Conservation (phyloP, 2,888 invertebrate genomes). For the Platycheirus albimanus region DNA sequence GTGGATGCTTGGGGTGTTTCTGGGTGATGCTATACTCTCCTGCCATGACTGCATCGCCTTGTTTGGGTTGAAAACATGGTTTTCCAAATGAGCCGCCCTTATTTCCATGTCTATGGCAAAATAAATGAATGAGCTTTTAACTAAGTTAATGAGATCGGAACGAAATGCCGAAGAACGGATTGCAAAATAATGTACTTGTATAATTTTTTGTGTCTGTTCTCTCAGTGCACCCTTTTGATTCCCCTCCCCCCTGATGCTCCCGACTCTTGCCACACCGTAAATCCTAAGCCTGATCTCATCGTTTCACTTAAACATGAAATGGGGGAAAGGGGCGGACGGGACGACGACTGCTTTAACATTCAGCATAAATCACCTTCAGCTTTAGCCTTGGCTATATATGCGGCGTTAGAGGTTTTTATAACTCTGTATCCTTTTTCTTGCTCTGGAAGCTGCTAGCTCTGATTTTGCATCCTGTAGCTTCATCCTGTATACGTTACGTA, state of each 20-base stretch:
- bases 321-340: background rate
- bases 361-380: constrained; percentile 73
- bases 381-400: constrained; percentile 61
- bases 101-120: constrained; percentile 72
- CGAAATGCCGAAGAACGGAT: constrained; percentile 69
- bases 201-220: constrained; percentile 33
- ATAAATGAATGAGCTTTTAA: constrained; percentile 72
- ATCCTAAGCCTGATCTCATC: constrained; percentile 32
- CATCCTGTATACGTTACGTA: constrained; percentile 16
- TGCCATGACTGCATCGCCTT: constrained; percentile 11
- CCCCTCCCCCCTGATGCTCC: background rate
- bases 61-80: constrained; percentile 55
- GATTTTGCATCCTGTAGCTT: constrained; percentile 42
- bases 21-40: background rate
- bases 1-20: constrained; percentile 7
- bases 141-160: constrained; percentile 74
- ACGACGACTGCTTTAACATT: constrained; percentile 53
- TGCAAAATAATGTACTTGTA: constrained; percentile 63
- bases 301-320: constrained; percentile 36
- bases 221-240: background rate
- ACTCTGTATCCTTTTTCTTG: constrained; percentile 42
- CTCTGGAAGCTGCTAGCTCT: constrained; percentile 30
- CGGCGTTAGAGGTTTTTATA: constrained; percentile 56
- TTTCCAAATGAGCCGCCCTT: constrained; percentile 68
- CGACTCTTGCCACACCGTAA: constrained; percentile 13